These are phyloP conservation scores for Agrochola lota DNA, from an alignment of 2,888 invertebrate species.

Conservation along the genomic window DNA sequence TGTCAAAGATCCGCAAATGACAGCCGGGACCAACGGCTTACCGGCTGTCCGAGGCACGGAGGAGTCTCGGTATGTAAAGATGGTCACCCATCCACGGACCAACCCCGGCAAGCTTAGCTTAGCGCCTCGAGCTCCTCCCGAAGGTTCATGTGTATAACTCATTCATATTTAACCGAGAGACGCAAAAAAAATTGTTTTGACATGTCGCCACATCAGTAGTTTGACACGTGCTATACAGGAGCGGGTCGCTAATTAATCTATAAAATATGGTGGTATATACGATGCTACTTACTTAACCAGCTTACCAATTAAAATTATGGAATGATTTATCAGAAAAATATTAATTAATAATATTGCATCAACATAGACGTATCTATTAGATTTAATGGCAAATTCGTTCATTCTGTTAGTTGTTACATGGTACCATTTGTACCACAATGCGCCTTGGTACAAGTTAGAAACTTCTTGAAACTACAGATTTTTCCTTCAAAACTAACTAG, in stretches of 20 bases:
- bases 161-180: too few species aligned
- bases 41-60: too few species aligned
- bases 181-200: too few species aligned
- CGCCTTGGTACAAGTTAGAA: constrained; percentile 26
- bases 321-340: background rate
- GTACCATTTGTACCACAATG: constrained; percentile 28
- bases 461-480: background rate
- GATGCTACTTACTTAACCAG: background rate
- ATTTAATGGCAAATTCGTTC: constrained; percentile 17
- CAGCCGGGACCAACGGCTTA: too few species aligned
- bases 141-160: too few species aligned
- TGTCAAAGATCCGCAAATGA: too few species aligned
- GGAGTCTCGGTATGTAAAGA: too few species aligned
- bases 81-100: too few species aligned
- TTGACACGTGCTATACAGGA: too few species aligned
- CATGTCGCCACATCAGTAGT: too few species aligned
- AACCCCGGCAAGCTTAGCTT: too few species aligned
- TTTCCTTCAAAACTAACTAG: background rate
- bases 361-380: background rate
- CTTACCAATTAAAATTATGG: background rate
- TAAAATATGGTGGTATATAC: background rate
- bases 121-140: too few species aligned
- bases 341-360: constrained; percentile 19
- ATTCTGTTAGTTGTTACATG: constrained; percentile 20
- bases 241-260: background rate